Base-by-base conservation (phyloP, 2,888 invertebrate species). In the Thereva nobilitata region DNA sequence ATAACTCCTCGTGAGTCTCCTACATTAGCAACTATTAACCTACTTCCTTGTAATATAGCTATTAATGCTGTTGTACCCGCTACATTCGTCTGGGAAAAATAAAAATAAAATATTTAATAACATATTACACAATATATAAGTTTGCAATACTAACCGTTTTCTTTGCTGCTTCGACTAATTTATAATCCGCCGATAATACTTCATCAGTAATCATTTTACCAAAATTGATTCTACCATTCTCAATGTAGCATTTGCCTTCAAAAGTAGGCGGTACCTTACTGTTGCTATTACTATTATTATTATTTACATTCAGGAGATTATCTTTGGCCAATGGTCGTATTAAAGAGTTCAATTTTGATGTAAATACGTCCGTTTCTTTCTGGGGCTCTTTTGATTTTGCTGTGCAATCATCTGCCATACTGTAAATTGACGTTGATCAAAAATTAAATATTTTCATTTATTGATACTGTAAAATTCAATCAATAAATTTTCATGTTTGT, bases 1-100 rank as follows among this genome's bases (percentile, higher is more conserved):
- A 97, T 93, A 0, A 97, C 96, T 38, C 95, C 97, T 71, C 97
- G 84, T 0, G 97, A 97, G 80, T 97, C 97, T 4, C 97, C 97
- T 35, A 97, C 96, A 84, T 97, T 97, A 9, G 96, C 97, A 37
- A 97, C 95, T 71, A 92, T 89, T 70, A 97, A 82, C 74, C 89
- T 86, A 73, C 89, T 87, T 47, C 87, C 89, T 79, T 95, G 92
- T 72, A 97, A 83, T 10, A 97, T 82, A 38, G 95, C 96, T 73
- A 97, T 90, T 52, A 97, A 82, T 3, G 95, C 95, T 37, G 97
- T 97, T 34, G 96, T 95, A 10, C 97, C 97, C 78, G 87, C 89
- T 34, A 89, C 88, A 80, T 89, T 87, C 76, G 87, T 83, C 76
- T 83, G 63, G 8, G 74, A 72, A 52, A 68, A 65, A 12, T 42